Evolutionary conservation across 2,888 invertebrate genomes (phyloP).

Genomic region (Eristalis pertinax): DNA sequence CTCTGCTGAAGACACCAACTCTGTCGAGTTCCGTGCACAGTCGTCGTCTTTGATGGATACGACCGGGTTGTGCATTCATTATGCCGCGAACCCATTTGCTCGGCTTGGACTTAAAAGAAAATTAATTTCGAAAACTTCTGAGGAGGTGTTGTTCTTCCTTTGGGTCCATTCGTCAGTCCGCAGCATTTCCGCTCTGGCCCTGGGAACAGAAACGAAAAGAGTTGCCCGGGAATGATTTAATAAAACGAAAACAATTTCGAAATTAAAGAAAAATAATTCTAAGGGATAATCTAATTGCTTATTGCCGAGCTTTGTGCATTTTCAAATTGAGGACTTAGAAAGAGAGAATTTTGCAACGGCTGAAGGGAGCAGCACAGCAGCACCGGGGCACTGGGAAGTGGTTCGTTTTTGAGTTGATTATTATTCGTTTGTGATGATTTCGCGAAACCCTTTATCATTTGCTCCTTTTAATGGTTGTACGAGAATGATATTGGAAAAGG

Average conservation of each 20-base stretch:
- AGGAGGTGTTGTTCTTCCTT: constrained; percentile 63
- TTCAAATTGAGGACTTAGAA: constrained; percentile 45
- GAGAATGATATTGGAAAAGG: too few relatives aligned
- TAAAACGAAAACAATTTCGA: constrained; percentile 71
- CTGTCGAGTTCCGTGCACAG: constrained; percentile 4
- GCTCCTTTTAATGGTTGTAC: too few relatives aligned
- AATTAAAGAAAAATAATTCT: constrained; percentile 72
- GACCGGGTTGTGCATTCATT: constrained; percentile 66
- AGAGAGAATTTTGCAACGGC: constrained; percentile 5
- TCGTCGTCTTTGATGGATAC: constrained; percentile 37
- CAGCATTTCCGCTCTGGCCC: not conserved
- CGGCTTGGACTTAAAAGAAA: constrained; percentile 60
- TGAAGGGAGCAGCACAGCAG: not conserved
- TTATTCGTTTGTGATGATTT: constrained; percentile 1
- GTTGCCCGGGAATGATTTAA: constrained; percentile 62
- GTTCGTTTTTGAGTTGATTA: constrained; percentile 39
- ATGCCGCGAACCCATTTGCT: constrained; percentile 28
- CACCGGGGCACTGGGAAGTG: not conserved
- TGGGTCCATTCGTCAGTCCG: constrained; percentile 30
- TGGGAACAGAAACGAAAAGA: not conserved
- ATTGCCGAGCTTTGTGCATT: constrained; percentile 68
- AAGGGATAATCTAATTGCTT: constrained; percentile 69
- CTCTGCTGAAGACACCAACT: constrained; percentile 24
- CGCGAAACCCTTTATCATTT: constrained; percentile 1
- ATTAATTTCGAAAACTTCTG: constrained; percentile 66